Evolutionary conservation across 2,888 invertebrate species (phyloP).

Genomic region (Lasioglossum morio): DNA sequence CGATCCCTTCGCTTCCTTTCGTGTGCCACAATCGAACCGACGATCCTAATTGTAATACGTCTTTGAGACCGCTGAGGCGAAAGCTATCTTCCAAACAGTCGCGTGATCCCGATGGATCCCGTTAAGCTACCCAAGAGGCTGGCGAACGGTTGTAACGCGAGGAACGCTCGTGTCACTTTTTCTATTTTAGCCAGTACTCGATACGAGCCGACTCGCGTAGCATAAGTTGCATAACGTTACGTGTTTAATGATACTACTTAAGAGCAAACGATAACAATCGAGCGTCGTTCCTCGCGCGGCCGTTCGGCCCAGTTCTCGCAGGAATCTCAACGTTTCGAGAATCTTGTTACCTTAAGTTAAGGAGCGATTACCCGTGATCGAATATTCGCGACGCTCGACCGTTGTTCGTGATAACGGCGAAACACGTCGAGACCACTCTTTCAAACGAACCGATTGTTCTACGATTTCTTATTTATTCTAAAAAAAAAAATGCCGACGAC

Average conservation of each 20-base stretch:
- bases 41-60: constrained; percentile 43
- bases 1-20: constrained; percentile 42
- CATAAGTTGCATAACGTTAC: constrained; percentile 12
- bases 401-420: not conserved
- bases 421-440: not conserved
- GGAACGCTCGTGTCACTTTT: constrained; percentile 20
- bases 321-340: not conserved
- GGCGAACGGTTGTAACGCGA: constrained; percentile 13
- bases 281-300: not conserved
- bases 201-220: not conserved
- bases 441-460: constrained; percentile 26
- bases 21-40: constrained; percentile 58
- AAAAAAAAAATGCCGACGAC: constrained; percentile 25
- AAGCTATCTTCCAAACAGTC: constrained; percentile 30
- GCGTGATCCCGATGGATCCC: not conserved
- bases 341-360: constrained; percentile 1
- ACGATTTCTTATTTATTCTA: constrained; percentile 13
- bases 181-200: constrained; percentile 18
- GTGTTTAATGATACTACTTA: constrained; percentile 11
- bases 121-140: not conserved
- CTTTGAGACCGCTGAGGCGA: constrained; percentile 43
- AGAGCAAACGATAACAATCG: constrained; percentile 15
- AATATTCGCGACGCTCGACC: not conserved
- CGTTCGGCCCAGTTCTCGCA: not conserved
- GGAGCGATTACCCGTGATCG: not conserved